Evolutionary conservation across 2,888 invertebrate genomes (phyloP), one percentile per base, ranked within the genome.

Genomic region (Gasteruption jaculator): DNA sequence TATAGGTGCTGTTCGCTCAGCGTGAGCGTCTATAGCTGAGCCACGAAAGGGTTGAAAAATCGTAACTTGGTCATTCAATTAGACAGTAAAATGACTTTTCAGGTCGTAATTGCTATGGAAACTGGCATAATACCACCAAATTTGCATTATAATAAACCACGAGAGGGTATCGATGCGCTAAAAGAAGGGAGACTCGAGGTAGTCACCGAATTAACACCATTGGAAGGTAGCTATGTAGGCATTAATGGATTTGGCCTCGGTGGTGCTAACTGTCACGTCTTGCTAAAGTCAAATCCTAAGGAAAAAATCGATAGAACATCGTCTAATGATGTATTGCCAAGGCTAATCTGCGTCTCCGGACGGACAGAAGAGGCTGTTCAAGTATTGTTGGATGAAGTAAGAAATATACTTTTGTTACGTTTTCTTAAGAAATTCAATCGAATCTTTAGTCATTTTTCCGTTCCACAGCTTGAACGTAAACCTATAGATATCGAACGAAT

Each of bases 171-270:
- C 1, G 43, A 48, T 24, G 42, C 53, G 2, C 18, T 55, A 10
- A 38, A 22, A 19, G 45, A 47, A 8, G 52, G 49, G 20, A 34
- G 52, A 36, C 11, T 55, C 1, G 16, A 49, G 35, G 53, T 52
- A 19, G 43, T 48, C 1, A 32, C 33, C 5, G 21, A 48, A 38
- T 42, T 41, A 10, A 48, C 43, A 5, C 80, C 77, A 0, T 83
- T 89, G 77, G 71, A 78, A 25, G 83, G 85, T 14, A 86, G 88
- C 14, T 45, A 52, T 29, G 82, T 86, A 18, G 92, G 86, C 7
- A 76, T 93, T 14, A 94, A 91, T 73, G 91, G 89, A n/a, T 94
- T 93, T 66, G 93, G 94, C 0, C 94, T 94, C 63, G 93, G 93
- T 22, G 94, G 93, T 1, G 85, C 86, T 4, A 91, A 91, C 60